Evolutionary conservation across 1,140 invertebrate species (phyloP).

Genomic region (Pogonomyrmex californicus): DNA sequence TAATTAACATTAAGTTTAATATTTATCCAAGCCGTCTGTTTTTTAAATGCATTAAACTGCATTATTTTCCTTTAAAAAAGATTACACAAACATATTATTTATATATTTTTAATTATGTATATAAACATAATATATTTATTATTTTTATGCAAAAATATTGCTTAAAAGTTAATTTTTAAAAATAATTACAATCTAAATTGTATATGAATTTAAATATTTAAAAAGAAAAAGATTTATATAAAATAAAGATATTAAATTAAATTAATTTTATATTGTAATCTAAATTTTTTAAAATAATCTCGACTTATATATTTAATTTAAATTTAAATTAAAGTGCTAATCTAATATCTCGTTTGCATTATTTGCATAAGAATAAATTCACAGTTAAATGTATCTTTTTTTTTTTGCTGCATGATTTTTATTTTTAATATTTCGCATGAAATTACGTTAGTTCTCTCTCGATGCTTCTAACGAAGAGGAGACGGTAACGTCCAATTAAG

Average conservation of each 20-base stretch:
- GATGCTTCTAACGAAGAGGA: neutral
- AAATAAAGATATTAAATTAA: constrained; percentile 4
- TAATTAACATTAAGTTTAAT: constrained; percentile 6
- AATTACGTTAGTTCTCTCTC: constrained; percentile 24
- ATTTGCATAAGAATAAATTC: constrained; percentile 17
- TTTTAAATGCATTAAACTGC: neutral
- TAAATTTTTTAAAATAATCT: neutral
- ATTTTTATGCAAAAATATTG: neutral
- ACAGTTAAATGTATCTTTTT: neutral
- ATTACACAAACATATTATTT: neutral
- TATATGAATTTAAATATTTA: neutral
- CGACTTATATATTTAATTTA: neutral
- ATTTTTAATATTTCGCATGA: constrained; percentile 5
- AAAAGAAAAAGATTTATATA: neutral
- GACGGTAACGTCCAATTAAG: constrained; percentile 56
- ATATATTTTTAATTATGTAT: neutral
- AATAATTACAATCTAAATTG: neutral
- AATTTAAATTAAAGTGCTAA: constrained; percentile 5
- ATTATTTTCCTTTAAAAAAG: neutral
- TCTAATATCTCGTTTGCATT: neutral
- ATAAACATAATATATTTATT: too few relatives aligned
- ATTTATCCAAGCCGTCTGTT: neutral
- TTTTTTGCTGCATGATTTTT: neutral
- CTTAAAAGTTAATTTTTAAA: neutral
- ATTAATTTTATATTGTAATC: neutral